Evolutionary conservation across 2,888 invertebrate genomes (phyloP).

Genomic region (Latrodectus elegans): DNA sequence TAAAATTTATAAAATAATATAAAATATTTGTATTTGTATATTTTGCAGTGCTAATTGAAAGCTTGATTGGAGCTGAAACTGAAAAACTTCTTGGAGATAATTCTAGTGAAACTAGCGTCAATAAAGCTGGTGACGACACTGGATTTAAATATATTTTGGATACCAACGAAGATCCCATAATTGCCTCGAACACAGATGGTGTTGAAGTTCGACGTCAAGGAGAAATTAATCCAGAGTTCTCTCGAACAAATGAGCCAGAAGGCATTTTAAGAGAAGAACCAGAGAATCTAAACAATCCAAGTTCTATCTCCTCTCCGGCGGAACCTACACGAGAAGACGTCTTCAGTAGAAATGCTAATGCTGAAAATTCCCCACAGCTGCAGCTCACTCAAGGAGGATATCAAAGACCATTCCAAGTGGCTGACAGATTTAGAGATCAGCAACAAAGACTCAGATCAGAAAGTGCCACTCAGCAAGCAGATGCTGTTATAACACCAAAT

Average conservation of each 20-base stretch:
- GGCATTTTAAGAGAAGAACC: neutral
- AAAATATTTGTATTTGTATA: too few species aligned
- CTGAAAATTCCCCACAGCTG: slow-evolving; percentile 32
- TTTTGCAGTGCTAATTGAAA: too few species aligned
- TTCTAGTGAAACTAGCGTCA: neutral
- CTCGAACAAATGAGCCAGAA: neutral
- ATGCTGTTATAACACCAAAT: slow-evolving; percentile 9
- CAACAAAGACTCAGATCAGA: slow-evolving; percentile 9
- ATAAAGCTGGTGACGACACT: slow-evolving; percentile 10
- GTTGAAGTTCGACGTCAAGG: slow-evolving; percentile 28
- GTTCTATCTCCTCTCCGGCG: too few species aligned
- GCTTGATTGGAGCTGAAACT: too few species aligned
- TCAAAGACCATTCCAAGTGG: slow-evolving; percentile 4
- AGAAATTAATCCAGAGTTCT: slow-evolving; percentile 23
- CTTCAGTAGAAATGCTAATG: neutral
- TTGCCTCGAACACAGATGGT: neutral
- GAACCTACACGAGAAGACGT: too few species aligned
- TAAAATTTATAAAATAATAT: too few species aligned
- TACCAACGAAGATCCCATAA: neutral
- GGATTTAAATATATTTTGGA: slow-evolving; percentile 3
- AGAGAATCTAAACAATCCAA: too few species aligned
- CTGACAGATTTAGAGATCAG: neutral
- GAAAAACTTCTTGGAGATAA: too few species aligned
- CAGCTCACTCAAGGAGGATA: slow-evolving; percentile 57
- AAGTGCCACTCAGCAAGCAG: slow-evolving; percentile 23